Evolutionary conservation across 2,888 invertebrate genomes (phyloP).

Genomic region (Venustoraphidia nigricollis): DNA sequence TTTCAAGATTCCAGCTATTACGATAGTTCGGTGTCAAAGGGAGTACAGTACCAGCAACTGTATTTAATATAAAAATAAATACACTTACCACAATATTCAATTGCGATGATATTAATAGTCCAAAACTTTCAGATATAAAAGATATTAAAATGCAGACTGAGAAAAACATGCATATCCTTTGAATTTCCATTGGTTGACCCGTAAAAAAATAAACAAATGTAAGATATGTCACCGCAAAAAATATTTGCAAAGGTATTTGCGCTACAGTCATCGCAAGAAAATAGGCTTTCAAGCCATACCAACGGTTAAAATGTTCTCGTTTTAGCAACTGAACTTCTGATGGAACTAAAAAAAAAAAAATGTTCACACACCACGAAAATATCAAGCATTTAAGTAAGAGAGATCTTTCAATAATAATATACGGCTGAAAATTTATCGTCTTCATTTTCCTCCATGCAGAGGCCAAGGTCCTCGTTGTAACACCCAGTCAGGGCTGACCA

Average conservation of each 20-base stretch:
- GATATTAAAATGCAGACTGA: slow-evolving; percentile 53
- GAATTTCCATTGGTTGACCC: slow-evolving; percentile 57
- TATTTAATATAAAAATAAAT: too few relatives aligned
- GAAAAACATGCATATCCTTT: slow-evolving; percentile 51
- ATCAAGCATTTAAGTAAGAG: too few relatives aligned
- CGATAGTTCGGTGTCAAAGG: too few relatives aligned
- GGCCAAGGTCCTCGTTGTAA: too few relatives aligned
- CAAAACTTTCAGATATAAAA: slow-evolving; percentile 66
- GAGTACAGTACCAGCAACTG: too few relatives aligned
- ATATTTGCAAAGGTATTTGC: slow-evolving; percentile 52
- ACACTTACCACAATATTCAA: slow-evolving; percentile 60
- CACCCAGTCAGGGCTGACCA: too few relatives aligned
- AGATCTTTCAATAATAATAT: too few relatives aligned
- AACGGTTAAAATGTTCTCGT: slow-evolving; percentile 70
- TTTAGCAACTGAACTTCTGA: slow-evolving; percentile 61
- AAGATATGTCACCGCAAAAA: slow-evolving; percentile 51
- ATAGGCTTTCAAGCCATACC: slow-evolving; percentile 69
- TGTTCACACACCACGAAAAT: not conserved
- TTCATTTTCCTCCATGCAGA: too few relatives aligned
- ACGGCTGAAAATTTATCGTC: too few relatives aligned
- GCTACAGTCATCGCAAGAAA: slow-evolving; percentile 60
- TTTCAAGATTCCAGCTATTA: too few relatives aligned
- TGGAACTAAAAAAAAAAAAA: slow-evolving; percentile 43
- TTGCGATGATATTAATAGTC: slow-evolving; percentile 55
- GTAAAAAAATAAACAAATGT: slow-evolving; percentile 57